Evolutionary conservation across 2,113 vertebrate species (phyloP), one percentile per base, ranked within the genome.

Genomic region (Cettia cetti): DNA sequence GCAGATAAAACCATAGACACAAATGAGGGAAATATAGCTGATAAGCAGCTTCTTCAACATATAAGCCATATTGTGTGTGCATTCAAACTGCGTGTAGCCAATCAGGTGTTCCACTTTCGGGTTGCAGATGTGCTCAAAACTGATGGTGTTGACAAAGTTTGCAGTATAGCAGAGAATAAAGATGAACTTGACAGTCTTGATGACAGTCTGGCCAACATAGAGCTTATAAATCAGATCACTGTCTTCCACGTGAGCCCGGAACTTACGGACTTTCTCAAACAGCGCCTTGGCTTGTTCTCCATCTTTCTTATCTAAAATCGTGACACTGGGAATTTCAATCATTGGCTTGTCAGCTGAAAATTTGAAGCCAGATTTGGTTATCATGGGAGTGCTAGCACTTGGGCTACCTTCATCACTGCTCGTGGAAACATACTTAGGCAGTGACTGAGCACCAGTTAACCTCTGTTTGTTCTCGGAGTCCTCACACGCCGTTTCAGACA

Each of bases 21-120:
- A 99, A 82, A 99, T 99, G 23, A 99, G 98, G 90, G 99, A 98
- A 84, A 99, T 99, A n/a, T 99, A 99, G 95, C 99, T 99, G 84
- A 99, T 98, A 8, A 99, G 99, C 33, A 99, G 98, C 94, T 99
- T 99, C 95, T 98, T 99, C 79, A 99, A 86, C 99, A 99, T 99
- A 76, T 99, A 99, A 19, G 99, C 99, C 99, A 99, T 99, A 72
- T 99, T 99, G 94, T 99, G 99, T 8, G 99, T 99, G 86, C 99
- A 99, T 42, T 99, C 98, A 82, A 99, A 99, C 66, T 98, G 97
- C 5, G 98, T 95, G 30, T 99, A 99, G 52, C 99, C 99, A 4
- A 99, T 99, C 94, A 99, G 97, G 95, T 99, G 99, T 81, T 99
- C 99, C 17, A 99, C 99, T 88, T 99, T 98, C 0, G 99, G 99